Percentiles rank a stretch among this genome's conserved stretches.
Evolutionary conservation across 2,888 invertebrate species (phyloP).

Genomic region (Clistopyga incitator): DNA sequence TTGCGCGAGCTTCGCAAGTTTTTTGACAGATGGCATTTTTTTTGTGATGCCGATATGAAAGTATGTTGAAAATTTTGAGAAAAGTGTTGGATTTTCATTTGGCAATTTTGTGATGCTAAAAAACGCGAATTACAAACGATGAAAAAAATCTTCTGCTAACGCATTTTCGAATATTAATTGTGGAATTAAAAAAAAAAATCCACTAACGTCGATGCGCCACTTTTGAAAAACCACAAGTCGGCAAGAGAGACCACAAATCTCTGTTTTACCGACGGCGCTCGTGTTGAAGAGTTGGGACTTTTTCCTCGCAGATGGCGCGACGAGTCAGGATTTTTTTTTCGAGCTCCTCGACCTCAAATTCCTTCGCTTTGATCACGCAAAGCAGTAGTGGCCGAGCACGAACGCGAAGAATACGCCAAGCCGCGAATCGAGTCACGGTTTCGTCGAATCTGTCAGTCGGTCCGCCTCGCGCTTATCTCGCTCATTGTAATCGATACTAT

Average conservation of each 20-base stretch:
- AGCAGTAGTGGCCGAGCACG: constrained; percentile 42
- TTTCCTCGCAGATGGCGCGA: constrained; percentile 26
- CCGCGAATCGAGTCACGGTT: background rate
- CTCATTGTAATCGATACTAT: background rate
- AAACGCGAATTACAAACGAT: too few relatives aligned
- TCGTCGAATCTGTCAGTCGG: background rate
- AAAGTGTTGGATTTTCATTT: too few relatives aligned
- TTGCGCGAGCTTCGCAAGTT: too few relatives aligned
- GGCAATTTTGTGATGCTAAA: too few relatives aligned
- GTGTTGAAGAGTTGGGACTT: background rate
- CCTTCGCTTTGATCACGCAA: constrained; percentile 50
- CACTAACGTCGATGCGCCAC: too few relatives aligned
- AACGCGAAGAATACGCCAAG: constrained; percentile 23
- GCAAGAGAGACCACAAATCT: background rate
- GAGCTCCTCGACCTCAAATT: constrained; percentile 62
- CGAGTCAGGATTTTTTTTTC: background rate
- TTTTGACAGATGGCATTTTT: too few relatives aligned
- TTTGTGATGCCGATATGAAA: too few relatives aligned
- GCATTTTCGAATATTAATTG: too few relatives aligned
- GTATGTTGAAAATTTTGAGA: too few relatives aligned
- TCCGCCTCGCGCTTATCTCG: background rate
- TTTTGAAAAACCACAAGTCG: too few relatives aligned
- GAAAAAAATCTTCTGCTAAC: too few relatives aligned
- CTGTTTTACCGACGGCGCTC: constrained; percentile 10
- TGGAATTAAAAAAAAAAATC: too few relatives aligned